Conservation (phyloP, 2,113 vertebrate species). For the Arothron firmamentum region DNA sequence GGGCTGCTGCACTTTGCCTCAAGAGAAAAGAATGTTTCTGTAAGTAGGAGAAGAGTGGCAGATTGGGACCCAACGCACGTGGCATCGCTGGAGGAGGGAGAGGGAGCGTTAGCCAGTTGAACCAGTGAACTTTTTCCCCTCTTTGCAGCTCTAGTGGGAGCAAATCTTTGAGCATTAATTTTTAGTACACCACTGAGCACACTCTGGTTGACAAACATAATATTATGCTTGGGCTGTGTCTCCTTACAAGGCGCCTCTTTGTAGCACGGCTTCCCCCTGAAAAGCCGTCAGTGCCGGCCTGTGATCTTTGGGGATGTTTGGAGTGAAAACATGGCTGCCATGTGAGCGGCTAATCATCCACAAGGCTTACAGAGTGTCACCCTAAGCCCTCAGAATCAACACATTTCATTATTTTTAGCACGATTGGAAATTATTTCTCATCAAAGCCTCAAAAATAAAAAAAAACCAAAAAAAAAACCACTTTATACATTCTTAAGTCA, state of each 20-base stretch:
- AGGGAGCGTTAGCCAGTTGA: conserved; percentile 7
- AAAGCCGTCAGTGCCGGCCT: conserved; percentile 61
- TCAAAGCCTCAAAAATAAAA: conserved; percentile 6
- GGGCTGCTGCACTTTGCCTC: conserved; percentile 3
- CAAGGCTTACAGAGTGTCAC: conserved; percentile 34
- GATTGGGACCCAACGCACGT: background rate
- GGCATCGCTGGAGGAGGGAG: background rate
- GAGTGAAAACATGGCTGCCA: conserved; percentile 68
- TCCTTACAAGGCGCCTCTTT: conserved; percentile 68
- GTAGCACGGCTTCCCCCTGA: conserved; percentile 42
- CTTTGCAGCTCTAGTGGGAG: conserved; percentile 49
- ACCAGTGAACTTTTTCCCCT: conserved; percentile 29
- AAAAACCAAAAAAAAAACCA: too few species aligned
- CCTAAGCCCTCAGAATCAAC: conserved; percentile 49
- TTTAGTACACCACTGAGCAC: conserved; percentile 52
- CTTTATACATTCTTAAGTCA: too few species aligned
- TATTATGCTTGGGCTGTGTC: conserved; percentile 66
- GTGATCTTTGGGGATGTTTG: conserved; percentile 71
- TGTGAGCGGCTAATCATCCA: conserved; percentile 51
- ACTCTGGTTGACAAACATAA: conserved; percentile 72
- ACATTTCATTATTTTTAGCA: conserved; percentile 36
- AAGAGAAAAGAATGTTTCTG: conserved; percentile 34
- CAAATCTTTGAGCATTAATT: conserved; percentile 60
- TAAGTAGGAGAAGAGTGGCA: conserved; percentile 5
- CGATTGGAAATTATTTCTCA: conserved; percentile 42